Evolutionary conservation across 2,888 invertebrate species (phyloP), one percentile per base, ranked within the genome.

Genomic region (Drosophila picticornis): DNA sequence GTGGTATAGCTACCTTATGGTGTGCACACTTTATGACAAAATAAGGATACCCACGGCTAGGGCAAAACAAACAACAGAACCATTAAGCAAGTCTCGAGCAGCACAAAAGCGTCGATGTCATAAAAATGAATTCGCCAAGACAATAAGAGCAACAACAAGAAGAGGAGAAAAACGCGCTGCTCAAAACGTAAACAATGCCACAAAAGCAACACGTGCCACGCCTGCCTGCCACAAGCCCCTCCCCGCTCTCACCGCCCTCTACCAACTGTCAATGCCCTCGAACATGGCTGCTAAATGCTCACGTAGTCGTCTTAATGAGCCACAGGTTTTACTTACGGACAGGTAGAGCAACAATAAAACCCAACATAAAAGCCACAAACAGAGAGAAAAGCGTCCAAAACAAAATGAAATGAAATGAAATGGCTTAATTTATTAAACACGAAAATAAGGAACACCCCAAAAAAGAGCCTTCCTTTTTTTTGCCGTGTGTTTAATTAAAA

Each of bases 151-250:
- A 32, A 19, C 38, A 19, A 32, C 16, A 40, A 25, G 4, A 22
- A 51, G 13, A 16, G 5, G 63, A 38, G 32, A 63, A 63, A 73
- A 64, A 48, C 55, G 55, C 58, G 62, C 40, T 13, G 57, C 62
- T 57, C 51, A 43, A 25, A 74, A 69, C 65, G 75, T 82, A 73
- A 83, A 81, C 84, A 84, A 83, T 77, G 72, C 70, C 79, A 75
- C 79, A 77, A 81, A 75, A 84, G 84, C 83, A 83, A 83, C 83
- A 83, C 83, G 83, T 81, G 83, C 84, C 69, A 60, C 58, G 60
- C 61, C 38, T 10, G 61, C 58, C 55, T 74, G 29, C 19, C 29
- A 29, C 51, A n/a, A 29, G 0, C 38, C 55, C 29, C 32, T 29
- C 50, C 22, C 51, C 34, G 13, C 58, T 9, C 40, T 2, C 7